A percentile compares a stretch with the other conserved stretches of the same genome.
phyloP scores from a whole-genome alignment of 2,113 vertebrate genomes.

The Mystacornis crossleyi region DNA sequence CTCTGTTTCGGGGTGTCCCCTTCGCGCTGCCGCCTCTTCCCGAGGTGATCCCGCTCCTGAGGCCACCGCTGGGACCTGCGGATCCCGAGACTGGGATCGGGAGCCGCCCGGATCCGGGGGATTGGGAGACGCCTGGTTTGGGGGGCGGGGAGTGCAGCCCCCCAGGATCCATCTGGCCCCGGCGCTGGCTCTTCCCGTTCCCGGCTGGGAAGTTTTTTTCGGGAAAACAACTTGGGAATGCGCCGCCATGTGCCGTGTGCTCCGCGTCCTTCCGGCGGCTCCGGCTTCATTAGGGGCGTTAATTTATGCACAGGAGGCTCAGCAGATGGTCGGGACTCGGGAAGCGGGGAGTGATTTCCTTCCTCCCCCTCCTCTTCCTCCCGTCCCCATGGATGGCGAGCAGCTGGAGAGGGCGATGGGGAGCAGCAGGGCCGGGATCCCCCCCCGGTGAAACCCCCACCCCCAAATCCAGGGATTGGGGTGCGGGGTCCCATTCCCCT shows the following conservation, averaged over 20 bases:
- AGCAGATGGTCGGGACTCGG: neutral
- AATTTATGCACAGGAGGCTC: neutral
- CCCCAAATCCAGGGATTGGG: neutral
- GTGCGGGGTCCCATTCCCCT: accelerated
- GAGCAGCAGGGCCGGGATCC: neutral
- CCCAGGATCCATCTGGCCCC: neutral
- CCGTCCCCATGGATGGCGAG: neutral
- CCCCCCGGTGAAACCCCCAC: neutral
- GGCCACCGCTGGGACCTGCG: accelerated
- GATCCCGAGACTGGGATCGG: accelerated
- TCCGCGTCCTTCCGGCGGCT: neutral
- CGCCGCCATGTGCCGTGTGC: neutral
- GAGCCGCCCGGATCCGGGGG: accelerated
- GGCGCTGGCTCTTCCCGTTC: neutral
- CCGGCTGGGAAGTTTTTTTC: neutral
- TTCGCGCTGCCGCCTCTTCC: no score
- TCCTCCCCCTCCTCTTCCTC: neutral
- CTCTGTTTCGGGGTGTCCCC: neutral
- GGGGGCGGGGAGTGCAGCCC: neutral
- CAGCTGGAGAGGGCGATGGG: neutral
- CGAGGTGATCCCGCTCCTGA: accelerated
- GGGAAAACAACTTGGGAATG: neutral
- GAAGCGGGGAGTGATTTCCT: neutral
- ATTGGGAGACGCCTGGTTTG: neutral
- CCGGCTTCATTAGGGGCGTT: neutral